Base-by-base conservation (phyloP, 1,140 invertebrate species). In the Meteorus sp. region DNA sequence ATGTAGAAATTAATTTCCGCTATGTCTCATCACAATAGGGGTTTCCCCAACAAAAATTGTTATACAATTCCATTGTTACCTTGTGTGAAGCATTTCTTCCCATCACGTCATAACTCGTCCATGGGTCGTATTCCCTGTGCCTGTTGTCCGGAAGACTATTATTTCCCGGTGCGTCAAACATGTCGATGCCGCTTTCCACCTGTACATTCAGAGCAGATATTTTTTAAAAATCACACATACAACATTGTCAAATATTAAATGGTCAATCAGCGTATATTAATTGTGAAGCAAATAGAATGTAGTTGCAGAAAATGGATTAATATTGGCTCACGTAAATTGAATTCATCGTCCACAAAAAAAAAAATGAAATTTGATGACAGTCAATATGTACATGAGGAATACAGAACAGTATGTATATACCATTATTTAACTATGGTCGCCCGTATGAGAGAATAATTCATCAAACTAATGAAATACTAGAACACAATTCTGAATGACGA, bases 81-180 rank as follows among this genome's bases (percentile, higher is more conserved):
- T 77, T 76, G 59, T 67, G 66, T 33, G 71, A 70, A 6, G 73
- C 56, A 54, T 67, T 67, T 53, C 69, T 63, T 39, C 59, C 69
- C 51, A 73, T 61, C 55, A 77, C 59, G 55, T 79, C 72, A 54
- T 76, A 77, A 43, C 63, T 73, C n/a, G n/a, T n/a, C 76, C 76
- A 77, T 25, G 71, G 73, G 62, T 72, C 68, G 43, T 76, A 78
- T 19, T 77, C 71, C 41, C 69, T 53, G 29, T 64, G 66, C 58
- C 63, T 71, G 63, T 68, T 68, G 54, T 73, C 69, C 19, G 64
- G 53, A 22, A 70, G 63, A 53, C 73, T 69, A 64, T 59, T 72
- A 48, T 62, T 72, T 63, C 65, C 68, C 27, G 72, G 68, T 63
- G 70, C 59, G 50, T 78, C 75, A 62, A 76, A 73, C 73, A 77